A percentile compares a stretch with the other conserved stretches of the same genome.
phyloP scores from a whole-genome alignment of 2,797 vertebrate genomes.

The Sitta carolinensis region DNA sequence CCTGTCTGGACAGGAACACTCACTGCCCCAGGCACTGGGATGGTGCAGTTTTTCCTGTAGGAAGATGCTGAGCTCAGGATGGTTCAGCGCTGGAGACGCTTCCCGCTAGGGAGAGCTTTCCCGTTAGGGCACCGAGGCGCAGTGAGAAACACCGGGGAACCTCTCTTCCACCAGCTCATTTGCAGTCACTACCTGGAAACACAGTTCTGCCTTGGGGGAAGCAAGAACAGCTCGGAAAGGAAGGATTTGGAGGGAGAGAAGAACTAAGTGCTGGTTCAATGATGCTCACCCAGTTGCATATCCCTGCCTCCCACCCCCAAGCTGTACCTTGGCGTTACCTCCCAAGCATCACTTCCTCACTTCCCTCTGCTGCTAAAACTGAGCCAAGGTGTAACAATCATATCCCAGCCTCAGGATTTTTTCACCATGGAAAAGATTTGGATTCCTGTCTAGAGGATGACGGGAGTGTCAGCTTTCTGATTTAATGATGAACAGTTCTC shows the following conservation, averaged over 20 bases:
- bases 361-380: neutral
- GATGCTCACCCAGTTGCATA: neutral
- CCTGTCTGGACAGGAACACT: constrained; percentile 5
- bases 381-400: neutral
- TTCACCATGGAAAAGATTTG: neutral
- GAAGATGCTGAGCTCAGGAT: neutral
- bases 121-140: constrained; percentile 2
- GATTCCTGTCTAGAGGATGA: neutral
- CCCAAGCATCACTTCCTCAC: neutral
- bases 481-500: neutral
- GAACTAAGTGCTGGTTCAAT: neutral
- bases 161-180: neutral
- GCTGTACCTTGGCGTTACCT: neutral
- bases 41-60: neutral
- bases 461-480: neutral
- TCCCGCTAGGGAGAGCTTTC: constrained; percentile 23
- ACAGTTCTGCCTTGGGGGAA: neutral
- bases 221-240: neutral
- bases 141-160: neutral
- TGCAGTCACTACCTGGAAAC: neutral
- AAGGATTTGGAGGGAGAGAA: neutral
- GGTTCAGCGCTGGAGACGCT: neutral
- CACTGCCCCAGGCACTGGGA: neutral
- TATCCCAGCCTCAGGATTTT: neutral
- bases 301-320: neutral